Evolutionary conservation across 2,113 vertebrate genomes (phyloP).

Genomic region (Gallinago media): DNA sequence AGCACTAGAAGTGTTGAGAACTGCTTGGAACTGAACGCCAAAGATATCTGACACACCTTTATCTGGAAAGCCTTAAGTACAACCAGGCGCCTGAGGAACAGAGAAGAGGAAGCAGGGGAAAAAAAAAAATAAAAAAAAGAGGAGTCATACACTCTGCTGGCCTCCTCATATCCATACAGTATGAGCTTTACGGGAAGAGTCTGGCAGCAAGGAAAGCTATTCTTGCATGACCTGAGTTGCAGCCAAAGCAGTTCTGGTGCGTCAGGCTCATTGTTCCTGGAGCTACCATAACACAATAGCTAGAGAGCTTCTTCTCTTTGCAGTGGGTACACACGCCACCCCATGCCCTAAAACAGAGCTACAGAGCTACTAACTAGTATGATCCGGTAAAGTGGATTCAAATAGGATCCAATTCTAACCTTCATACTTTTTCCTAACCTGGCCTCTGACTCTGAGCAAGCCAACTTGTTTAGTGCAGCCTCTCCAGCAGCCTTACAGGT

Average conservation of each 20-base stretch:
- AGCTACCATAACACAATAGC: slow-evolving; percentile 53
- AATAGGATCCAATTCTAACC: not conserved
- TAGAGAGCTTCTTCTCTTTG: not conserved
- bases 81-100: not conserved
- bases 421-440: not conserved
- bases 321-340: not conserved
- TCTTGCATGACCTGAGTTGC: not conserved
- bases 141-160: not conserved
- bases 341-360: not conserved
- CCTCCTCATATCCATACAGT: not conserved
- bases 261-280: slow-evolving; percentile 45
- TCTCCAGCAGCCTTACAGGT: not conserved
- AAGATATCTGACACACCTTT: not conserved
- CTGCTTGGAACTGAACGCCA: not conserved
- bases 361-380: not conserved
- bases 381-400: not conserved
- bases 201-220: not conserved
- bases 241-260: slow-evolving; percentile 11
- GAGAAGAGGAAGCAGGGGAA: not conserved
- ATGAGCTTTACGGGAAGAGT: not conserved
- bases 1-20: not conserved
- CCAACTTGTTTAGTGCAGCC: not conserved
- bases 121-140: not conserved
- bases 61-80: slow-evolving; percentile 1
- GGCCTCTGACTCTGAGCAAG: not conserved